Percentiles rank a stretch among this genome's conserved stretches.
These are phyloP conservation scores for Chironomus riparius DNA, from an alignment of 2,888 invertebrate species.

Conservation along the genomic window DNA sequence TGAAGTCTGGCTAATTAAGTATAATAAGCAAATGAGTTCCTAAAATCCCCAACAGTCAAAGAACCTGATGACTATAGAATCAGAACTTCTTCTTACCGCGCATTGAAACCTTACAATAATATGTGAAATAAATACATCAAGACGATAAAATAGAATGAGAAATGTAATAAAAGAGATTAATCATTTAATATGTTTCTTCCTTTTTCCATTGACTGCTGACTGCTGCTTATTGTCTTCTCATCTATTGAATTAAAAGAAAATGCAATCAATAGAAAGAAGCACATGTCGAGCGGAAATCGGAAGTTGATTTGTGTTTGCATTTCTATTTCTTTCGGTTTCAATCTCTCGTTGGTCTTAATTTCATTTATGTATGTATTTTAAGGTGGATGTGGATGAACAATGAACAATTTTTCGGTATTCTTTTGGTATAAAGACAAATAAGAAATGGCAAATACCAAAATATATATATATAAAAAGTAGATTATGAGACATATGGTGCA, in stretches of 20 bases:
- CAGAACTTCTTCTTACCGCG: neutral
- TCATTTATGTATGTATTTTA: no score
- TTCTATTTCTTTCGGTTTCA: neutral
- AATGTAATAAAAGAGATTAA: slow-evolving; percentile 1
- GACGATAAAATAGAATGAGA: neutral
- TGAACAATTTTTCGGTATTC: neutral
- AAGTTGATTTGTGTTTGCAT: slow-evolving; percentile 16
- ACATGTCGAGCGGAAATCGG: slow-evolving; percentile 22
- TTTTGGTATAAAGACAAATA: no score
- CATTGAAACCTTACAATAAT: neutral
- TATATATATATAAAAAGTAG: neutral
- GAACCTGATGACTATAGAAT: neutral
- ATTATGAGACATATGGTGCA: neutral
- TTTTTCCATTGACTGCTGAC: neutral
- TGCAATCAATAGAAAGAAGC: neutral
- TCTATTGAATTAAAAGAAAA: no score
- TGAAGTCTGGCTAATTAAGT: no score
- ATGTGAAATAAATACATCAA: no score
- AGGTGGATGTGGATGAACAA: no score
- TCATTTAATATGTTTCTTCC: slow-evolving; percentile 20
- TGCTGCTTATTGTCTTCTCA: no score
- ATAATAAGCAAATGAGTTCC: no score
- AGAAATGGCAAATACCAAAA: neutral
- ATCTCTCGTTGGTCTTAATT: no score
- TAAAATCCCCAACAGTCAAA: no score